Evolutionary conservation across 2,113 vertebrate species (phyloP).

Genomic region (Thomomys bottae): DNA sequence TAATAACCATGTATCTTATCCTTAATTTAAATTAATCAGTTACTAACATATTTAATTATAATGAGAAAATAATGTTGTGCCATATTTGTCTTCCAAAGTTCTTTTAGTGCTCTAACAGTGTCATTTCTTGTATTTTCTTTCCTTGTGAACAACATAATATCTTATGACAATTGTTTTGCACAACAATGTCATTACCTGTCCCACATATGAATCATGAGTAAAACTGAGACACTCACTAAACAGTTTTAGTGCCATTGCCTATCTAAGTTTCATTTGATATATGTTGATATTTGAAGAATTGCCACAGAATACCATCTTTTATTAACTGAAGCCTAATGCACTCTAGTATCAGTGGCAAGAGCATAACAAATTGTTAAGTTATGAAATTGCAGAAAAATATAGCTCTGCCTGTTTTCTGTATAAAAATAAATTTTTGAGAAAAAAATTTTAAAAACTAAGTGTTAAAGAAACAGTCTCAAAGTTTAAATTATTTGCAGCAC

Average conservation of each 20-base stretch:
- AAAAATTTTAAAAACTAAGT: too few species aligned
- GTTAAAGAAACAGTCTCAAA: background rate
- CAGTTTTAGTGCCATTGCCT: background rate
- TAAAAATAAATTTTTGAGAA: slow-evolving; percentile 9
- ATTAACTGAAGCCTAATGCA: background rate
- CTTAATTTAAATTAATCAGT: background rate
- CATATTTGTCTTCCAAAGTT: background rate
- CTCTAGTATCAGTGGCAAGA: background rate
- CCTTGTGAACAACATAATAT: background rate
- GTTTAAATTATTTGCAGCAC: background rate
- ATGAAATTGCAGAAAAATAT: background rate
- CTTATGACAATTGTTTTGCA: background rate
- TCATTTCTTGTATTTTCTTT: background rate
- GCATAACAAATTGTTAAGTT: background rate
- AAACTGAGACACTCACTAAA: background rate
- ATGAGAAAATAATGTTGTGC: background rate
- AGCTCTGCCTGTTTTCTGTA: background rate
- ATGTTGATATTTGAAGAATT: background rate
- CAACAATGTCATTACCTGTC: background rate
- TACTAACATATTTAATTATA: background rate
- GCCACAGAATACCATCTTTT: background rate
- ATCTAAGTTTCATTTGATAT: background rate
- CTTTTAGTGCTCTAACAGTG: background rate
- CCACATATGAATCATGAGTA: background rate
- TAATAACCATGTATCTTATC: background rate